A percentile compares a stretch with the other conserved stretches of the same genome.
Evolutionary conservation across 2,113 vertebrate species (phyloP).

Genomic region (Grallaria varia): DNA sequence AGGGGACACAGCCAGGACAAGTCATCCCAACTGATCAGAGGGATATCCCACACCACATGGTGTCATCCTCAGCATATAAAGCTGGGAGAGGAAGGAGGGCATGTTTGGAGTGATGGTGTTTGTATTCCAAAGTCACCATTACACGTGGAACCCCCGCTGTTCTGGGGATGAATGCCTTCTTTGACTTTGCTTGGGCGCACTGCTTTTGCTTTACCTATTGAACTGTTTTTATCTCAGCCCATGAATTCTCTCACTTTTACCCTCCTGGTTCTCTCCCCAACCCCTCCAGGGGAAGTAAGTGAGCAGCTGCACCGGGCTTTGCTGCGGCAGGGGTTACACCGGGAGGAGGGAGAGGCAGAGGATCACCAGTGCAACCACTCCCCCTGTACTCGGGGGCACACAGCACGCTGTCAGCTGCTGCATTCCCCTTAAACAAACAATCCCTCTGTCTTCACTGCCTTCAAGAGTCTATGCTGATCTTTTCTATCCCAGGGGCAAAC

Average conservation of each 20-base stretch:
- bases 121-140: background rate
- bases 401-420: background rate
- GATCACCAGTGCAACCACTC: background rate
- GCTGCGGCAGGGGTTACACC: background rate
- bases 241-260: background rate
- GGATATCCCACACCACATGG: background rate
- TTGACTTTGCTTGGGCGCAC: background rate
- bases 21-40: background rate
- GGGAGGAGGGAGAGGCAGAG: background rate
- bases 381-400: background rate
- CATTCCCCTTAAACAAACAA: background rate
- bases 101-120: fast-evolving
- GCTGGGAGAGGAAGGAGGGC: background rate
- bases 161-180: background rate
- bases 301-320: background rate
- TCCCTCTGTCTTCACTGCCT: background rate
- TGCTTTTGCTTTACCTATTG: background rate
- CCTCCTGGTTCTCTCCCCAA: background rate
- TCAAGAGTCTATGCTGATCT: background rate
- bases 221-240: background rate
- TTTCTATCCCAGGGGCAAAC: background rate
- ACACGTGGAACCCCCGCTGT: background rate
- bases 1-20: background rate
- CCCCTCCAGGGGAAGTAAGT: background rate
- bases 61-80: background rate